A percentile compares a stretch with the other conserved stretches of the same genome.
Conservation (phyloP, 2,113 vertebrate species). For the Saccopteryx leptura region DNA sequence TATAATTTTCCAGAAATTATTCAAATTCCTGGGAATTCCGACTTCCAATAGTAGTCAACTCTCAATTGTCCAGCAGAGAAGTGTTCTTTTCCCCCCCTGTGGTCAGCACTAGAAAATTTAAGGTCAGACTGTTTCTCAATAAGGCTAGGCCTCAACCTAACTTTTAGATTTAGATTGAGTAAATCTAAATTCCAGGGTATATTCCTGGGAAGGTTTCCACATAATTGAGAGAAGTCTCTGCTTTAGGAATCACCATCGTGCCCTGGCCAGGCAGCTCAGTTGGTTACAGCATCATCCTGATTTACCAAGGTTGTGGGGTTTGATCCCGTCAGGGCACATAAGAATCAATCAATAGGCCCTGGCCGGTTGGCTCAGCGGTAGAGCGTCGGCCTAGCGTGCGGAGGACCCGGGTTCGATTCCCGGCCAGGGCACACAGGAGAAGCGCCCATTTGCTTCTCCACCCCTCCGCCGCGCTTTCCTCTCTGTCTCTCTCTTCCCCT, state of each 20-base stretch:
- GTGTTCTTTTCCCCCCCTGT: neutral
- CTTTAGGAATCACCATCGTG: neutral
- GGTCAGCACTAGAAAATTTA: slow-evolving; percentile 6
- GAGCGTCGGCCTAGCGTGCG: no score
- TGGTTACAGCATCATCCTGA: no score
- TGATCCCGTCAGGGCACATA: no score
- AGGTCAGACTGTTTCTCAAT: neutral
- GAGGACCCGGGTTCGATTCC: no score
- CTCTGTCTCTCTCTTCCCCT: no score
- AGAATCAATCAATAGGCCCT: no score
- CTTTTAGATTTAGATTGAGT: neutral
- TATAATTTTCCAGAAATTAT: slow-evolving; percentile 42
- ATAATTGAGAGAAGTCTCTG: neutral
- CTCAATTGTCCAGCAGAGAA: slow-evolving; percentile 36
- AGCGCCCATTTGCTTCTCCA: no score
- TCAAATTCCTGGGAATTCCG: slow-evolving; percentile 60
- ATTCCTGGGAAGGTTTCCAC: neutral
- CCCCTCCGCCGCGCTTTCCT: no score
- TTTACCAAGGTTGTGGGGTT: no score
- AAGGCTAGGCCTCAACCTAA: neutral
- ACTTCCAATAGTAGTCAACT: slow-evolving; percentile 34
- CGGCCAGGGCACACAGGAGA: no score
- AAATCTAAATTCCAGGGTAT: neutral
- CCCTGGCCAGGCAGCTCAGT: no score
- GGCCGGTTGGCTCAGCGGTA: no score